A percentile compares a stretch with the other conserved stretches of the same genome.
Conservation (phyloP, 1,140 invertebrate species). For the Drosophila gunungcola region DNA sequence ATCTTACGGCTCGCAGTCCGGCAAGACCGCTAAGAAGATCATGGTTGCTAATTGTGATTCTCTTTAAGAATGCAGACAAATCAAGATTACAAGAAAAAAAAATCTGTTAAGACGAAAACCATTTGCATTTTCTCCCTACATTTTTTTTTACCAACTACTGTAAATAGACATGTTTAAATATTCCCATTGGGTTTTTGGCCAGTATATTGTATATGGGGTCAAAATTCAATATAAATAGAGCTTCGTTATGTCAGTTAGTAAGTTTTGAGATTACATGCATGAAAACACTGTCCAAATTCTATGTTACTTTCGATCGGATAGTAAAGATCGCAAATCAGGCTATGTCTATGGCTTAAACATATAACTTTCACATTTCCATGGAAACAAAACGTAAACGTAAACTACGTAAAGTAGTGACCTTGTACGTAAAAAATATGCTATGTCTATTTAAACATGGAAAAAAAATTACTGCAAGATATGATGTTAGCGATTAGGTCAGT, state of each 20-base stretch:
- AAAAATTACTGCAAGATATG: no score
- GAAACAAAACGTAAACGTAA: no score
- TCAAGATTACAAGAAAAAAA: slow-evolving; percentile 3
- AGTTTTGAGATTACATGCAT: not conserved
- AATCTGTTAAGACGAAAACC: slow-evolving; percentile 71
- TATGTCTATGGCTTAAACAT: slow-evolving; percentile 9
- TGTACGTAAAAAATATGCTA: no score
- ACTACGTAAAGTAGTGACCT: no score
- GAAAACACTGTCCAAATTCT: no score
- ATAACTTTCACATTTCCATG: slow-evolving; percentile 31
- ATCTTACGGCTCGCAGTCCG: slow-evolving; percentile 92
- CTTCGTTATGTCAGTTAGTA: not conserved
- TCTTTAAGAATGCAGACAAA: slow-evolving; percentile 85
- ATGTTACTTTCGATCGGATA: not conserved
- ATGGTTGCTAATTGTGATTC: slow-evolving; percentile 93
- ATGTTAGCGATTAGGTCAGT: no score
- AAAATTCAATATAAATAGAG: slow-evolving; percentile 6
- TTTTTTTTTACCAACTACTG: slow-evolving; percentile 77
- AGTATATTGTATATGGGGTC: slow-evolving; percentile 24
- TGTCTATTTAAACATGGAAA: no score
- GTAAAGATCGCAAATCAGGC: not conserved
- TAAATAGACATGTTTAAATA: slow-evolving; percentile 66
- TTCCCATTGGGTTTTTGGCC: slow-evolving; percentile 16
- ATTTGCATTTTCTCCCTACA: slow-evolving; percentile 68
- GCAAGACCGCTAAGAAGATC: slow-evolving; percentile 95